These are phyloP conservation scores for Athripsodes cinereus DNA, from an alignment of 2,888 invertebrate genomes.

Conservation along the genomic window DNA sequence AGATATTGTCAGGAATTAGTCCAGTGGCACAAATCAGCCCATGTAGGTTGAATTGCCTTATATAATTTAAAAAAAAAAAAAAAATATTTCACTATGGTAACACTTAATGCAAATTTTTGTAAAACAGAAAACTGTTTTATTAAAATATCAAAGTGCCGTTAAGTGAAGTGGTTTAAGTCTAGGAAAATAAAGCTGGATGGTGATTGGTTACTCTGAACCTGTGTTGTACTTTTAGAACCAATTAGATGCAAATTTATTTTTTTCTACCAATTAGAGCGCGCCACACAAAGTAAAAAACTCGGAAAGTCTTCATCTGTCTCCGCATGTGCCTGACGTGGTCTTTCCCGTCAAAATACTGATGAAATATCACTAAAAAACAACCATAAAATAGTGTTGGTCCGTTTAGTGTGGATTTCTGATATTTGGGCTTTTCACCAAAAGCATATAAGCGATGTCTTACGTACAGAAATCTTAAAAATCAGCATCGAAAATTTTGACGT, in stretches of 20 bases:
- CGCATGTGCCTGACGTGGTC: constrained; percentile 32
- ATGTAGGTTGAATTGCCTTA: no score
- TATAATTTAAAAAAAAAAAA: no score
- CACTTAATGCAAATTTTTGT: neutral
- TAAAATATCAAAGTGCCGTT: neutral
- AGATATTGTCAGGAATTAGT: no score
- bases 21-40: no score
- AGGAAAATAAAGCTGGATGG: neutral
- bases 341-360: constrained; percentile 16
- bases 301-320: constrained; percentile 16
- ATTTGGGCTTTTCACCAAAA: neutral
- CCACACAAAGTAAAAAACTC: constrained; percentile 15
- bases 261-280: constrained; percentile 18
- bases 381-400: neutral
- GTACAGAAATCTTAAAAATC: neutral
- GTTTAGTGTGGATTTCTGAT: neutral
- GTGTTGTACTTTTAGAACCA: neutral
- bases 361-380: constrained; percentile 17
- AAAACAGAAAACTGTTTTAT: neutral
- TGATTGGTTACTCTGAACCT: neutral
- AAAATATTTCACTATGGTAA: neutral
- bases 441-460: neutral
- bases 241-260: neutral
- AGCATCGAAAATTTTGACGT: constrained; percentile 15
- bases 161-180: neutral